Evolutionary conservation across 2,888 invertebrate genomes (phyloP), one percentile per base, ranked within the genome.

Genomic region (Andrena chrysosceles): DNA sequence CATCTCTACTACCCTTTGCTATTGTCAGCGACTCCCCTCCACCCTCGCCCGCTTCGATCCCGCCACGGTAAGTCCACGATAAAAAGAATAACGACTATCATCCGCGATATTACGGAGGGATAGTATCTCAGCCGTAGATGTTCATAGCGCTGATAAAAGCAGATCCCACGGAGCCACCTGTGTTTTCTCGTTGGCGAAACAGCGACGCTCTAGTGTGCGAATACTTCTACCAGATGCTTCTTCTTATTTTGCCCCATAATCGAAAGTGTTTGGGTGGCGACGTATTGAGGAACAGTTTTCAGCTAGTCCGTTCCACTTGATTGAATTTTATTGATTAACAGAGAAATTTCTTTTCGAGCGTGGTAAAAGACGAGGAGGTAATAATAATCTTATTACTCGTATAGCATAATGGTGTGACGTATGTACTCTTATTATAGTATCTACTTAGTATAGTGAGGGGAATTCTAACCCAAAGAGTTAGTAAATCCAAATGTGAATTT

Each of bases 61-160:
- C 23, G 64, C 64, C 71, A 59, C 68, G 76, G 67, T 75, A 66
- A 75, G 54, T 69, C 78, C 59, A 60, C 73, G 81, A 87, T 87
- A 87, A 87, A 85, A 85, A 83, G 77, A 85, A 79, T 85, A 84
- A 83, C 74, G 77, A 78, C 85, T 80, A 83, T 81, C 81, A 76
- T 74, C 71, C 74, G 48, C 69, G 82, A 83, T 87, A 87, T 87
- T 87, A 77, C 77, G 77, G 85, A 77, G 77, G 66, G 62, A 74
- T 67, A 77, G 84, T 82, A 77, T 81, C 78, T 63, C 69, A 70
- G 74, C 72, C 68, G 66, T 76, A 81, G 85, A 87, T 77, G 70
- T 73, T 87, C 78, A 77, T 79, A 80, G 71, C 74, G 74, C 77
- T 81, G 82, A 85, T 84, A 87, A 85, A 84, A 70, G 66, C 69